Percentiles rank a stretch among this genome's conserved stretches.
Conservation (phyloP, 2,888 invertebrate genomes). For the Drosophila prolongata region DNA sequence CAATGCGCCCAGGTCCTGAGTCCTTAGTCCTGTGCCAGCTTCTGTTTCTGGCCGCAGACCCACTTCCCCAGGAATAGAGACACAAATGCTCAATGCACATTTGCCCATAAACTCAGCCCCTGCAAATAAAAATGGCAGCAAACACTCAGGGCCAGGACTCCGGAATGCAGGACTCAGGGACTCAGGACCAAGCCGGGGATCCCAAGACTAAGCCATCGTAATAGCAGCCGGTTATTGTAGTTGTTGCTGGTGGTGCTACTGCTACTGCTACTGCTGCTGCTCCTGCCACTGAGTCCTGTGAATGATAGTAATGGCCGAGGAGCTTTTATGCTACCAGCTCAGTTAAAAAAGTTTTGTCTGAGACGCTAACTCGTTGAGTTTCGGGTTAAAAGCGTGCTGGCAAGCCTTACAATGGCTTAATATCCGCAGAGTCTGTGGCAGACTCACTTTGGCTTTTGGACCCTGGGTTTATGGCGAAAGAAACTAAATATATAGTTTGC, state of each 20-base stretch:
- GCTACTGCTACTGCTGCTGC: constrained; percentile 17
- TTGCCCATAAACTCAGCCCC: constrained; percentile 60
- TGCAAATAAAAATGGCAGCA: constrained; percentile 75
- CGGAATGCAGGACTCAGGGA: constrained; percentile 10
- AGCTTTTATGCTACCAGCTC: constrained; percentile 66
- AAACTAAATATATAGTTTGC: neutral
- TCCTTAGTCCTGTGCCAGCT: constrained; percentile 2
- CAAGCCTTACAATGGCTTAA: constrained; percentile 70
- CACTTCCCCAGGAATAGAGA: constrained; percentile 31
- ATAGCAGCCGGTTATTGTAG: constrained; percentile 47
- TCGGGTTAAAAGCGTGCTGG: constrained; percentile 73
- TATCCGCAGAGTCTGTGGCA: constrained; percentile 47
- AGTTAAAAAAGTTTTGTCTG: constrained; percentile 77
- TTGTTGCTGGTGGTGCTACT: constrained; percentile 21
- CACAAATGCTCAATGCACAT: constrained; percentile 57
- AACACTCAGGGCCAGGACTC: constrained; percentile 55
- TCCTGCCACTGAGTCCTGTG: constrained; percentile 52
- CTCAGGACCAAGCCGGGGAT: constrained; percentile 15
- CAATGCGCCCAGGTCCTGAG: constrained; percentile 23
- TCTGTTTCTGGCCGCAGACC: constrained; percentile 13
- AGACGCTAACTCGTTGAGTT: constrained; percentile 69
- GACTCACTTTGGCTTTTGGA: constrained; percentile 16
- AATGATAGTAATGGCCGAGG: constrained; percentile 72
- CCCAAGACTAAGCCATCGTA: constrained; percentile 46
- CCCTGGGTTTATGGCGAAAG: constrained; percentile 17